A percentile compares a stretch with the other conserved stretches of the same genome.
These are phyloP conservation scores for Tortrix viridana DNA, from an alignment of 2,888 invertebrate species.

Conservation along the genomic window DNA sequence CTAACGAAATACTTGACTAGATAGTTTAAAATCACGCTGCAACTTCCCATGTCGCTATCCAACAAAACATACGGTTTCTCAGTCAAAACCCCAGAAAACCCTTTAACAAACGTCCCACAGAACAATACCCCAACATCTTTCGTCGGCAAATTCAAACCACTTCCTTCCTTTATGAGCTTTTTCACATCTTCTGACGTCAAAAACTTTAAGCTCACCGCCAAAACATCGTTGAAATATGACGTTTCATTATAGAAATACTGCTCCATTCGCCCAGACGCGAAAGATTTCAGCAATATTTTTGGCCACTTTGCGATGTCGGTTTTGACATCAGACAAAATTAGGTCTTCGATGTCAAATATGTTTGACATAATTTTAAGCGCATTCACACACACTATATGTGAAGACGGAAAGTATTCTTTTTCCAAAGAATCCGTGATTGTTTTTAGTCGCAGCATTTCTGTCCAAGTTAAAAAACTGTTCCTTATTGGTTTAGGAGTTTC, in stretches of 20 bases:
- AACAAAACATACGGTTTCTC: conserved; percentile 47
- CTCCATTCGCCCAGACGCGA: conserved; percentile 9
- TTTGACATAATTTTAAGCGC: conserved; percentile 47
- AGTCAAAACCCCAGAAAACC: conserved; percentile 47
- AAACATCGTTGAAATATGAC: conserved; percentile 44
- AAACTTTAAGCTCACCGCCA: conserved; percentile 50
- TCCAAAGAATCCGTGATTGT: conserved; percentile 48
- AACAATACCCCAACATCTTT: conserved; percentile 37
- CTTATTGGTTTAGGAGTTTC: conserved; percentile 29
- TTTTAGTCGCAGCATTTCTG: conserved; percentile 42
- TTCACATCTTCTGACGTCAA: conserved; percentile 43
- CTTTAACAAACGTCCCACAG: conserved; percentile 48
- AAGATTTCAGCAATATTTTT: conserved; percentile 1
- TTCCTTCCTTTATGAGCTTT: conserved; percentile 43
- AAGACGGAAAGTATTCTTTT: conserved; percentile 40
- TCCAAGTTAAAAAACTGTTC: conserved; percentile 43
- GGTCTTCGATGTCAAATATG: conserved; percentile 32
- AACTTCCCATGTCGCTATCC: conserved; percentile 41
- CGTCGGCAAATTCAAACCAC: conserved; percentile 37
- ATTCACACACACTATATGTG: conserved; percentile 40
- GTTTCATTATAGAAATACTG: conserved; percentile 19
- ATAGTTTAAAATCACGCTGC: conserved; percentile 49
- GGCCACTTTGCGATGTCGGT: conserved; percentile 37
- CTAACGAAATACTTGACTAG: conserved; percentile 49
- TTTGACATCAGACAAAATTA: conserved; percentile 40